A percentile compares a stretch with the other conserved stretches of the same genome.
Evolutionary conservation across 1,140 invertebrate genomes (phyloP).

Genomic region (Scaptomyza graminum): DNA sequence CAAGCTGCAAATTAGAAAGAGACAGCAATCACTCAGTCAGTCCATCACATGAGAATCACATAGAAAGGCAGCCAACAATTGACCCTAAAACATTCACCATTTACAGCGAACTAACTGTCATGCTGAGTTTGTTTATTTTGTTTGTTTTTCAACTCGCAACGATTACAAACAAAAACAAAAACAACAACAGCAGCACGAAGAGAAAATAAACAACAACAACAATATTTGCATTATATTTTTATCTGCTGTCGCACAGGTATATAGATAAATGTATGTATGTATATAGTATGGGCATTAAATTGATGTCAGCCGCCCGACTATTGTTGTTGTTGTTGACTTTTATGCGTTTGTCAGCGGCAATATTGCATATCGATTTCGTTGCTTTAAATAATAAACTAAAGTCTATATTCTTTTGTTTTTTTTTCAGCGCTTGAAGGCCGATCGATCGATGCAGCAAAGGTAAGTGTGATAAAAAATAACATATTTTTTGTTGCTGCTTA

Average conservation of each 20-base stretch:
- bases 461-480: conserved; percentile 42
- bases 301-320: conserved; percentile 39
- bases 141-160: conserved; percentile 36
- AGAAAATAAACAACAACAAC: conserved; percentile 14
- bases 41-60: conserved; percentile 35
- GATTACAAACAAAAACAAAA: conserved; percentile 21
- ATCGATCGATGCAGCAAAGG: conserved; percentile 58
- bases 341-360: conserved; percentile 52
- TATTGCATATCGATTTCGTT: conserved; percentile 67
- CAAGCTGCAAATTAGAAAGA: conserved; percentile 28
- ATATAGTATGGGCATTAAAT: conserved; percentile 62
- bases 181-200: neutral
- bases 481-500: conserved; percentile 41
- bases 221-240: conserved; percentile 60
- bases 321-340: conserved; percentile 45
- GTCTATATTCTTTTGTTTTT: conserved; percentile 13
- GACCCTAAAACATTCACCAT: conserved; percentile 17
- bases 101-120: conserved; percentile 29
- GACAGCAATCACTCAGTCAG: conserved; percentile 4
- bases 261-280: conserved; percentile 10
- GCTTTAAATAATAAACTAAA: conserved; percentile 61
- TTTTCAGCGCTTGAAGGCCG: conserved; percentile 29
- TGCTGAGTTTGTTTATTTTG: conserved; percentile 41
- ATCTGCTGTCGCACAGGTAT: conserved; percentile 61
- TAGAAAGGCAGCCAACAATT: conserved; percentile 16